A percentile compares a stretch with the other conserved stretches of the same genome.
phyloP scores from a whole-genome alignment of 2,797 vertebrate species.

The Orientallactaga sibirica region DNA sequence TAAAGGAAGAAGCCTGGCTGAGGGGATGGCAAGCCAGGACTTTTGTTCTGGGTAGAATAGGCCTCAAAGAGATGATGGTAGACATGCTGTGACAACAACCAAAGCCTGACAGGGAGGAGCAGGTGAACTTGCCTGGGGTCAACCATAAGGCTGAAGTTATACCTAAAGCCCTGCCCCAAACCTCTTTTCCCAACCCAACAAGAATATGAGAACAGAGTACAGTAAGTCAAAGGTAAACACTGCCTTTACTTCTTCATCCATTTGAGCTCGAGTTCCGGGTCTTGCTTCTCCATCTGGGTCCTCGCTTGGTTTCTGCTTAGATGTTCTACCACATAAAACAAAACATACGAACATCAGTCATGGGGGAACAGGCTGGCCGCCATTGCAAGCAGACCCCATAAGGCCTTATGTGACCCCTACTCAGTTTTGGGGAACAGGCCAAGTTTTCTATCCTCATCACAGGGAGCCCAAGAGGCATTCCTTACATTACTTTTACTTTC shows the following conservation, averaged over 20 bases:
- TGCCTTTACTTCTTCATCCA: conserved; percentile 57
- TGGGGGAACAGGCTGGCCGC: not conserved
- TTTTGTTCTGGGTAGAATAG: not conserved
- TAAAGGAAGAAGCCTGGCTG: not conserved
- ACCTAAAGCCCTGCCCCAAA: not conserved
- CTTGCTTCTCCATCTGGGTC: conserved; percentile 25
- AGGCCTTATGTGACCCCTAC: not conserved
- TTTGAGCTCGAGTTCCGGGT: not conserved
- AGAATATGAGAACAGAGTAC: not conserved
- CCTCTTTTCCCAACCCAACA: not conserved
- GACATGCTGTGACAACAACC: not conserved
- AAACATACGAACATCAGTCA: not conserved
- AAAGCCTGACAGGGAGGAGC: not conserved
- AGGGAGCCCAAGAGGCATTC: too few species aligned
- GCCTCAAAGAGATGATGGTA: not conserved
- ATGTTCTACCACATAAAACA: conserved; percentile 46
- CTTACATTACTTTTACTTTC: too few species aligned
- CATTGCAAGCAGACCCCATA: not conserved
- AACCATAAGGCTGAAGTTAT: not conserved
- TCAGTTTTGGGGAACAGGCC: not conserved
- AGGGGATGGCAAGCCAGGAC: not conserved
- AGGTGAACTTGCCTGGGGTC: not conserved
- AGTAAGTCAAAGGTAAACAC: not conserved
- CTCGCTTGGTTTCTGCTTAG: conserved; percentile 36
- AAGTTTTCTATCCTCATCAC: not conserved